A percentile compares a stretch with the other conserved stretches of the same genome.
Conservation (phyloP, 2,888 invertebrate species). For the Hirtodrosophila alboralis region DNA sequence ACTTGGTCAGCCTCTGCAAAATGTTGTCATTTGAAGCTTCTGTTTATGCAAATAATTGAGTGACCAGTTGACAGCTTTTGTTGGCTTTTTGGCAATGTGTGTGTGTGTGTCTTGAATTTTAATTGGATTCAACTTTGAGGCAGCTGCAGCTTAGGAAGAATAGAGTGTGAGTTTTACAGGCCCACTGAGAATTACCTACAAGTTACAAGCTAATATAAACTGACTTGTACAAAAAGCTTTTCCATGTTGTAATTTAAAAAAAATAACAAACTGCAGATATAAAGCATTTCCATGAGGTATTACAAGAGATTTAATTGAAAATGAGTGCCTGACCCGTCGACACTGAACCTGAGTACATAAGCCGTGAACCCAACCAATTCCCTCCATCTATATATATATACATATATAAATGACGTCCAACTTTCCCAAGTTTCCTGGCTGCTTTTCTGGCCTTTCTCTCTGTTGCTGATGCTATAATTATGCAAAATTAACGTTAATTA, state of each 20-base stretch:
- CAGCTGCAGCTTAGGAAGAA: constrained; percentile 20
- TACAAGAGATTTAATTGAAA: constrained; percentile 62
- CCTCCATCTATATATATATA: too few relatives aligned
- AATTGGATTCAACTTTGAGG: constrained; percentile 41
- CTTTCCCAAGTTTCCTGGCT: constrained; percentile 36
- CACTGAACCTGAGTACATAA: constrained; percentile 56
- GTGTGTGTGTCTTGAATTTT: constrained; percentile 47
- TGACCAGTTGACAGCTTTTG: constrained; percentile 44
- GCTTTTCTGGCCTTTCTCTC: constrained; percentile 44
- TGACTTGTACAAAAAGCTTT: constrained; percentile 44
- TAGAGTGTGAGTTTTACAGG: constrained; percentile 40
- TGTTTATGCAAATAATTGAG: constrained; percentile 59
- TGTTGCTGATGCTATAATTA: constrained; percentile 62
- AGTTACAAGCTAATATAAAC: constrained; percentile 11
- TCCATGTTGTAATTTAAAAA: constrained; percentile 42
- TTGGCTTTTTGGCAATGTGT: constrained; percentile 33
- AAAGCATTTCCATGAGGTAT: constrained; percentile 45
- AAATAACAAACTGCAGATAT: constrained; percentile 9
- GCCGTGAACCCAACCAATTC: constrained; percentile 23
- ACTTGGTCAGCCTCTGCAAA: constrained; percentile 3
- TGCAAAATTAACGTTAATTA: constrained; percentile 81
- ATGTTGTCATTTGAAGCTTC: constrained; percentile 5
- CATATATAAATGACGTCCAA: constrained; percentile 22
- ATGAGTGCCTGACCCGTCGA: constrained; percentile 56
- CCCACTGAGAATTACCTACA: constrained; percentile 33